These are phyloP conservation scores for Pelecanoides urinatrix DNA, from an alignment of 2,113 vertebrate genomes.

Conservation along the genomic window DNA sequence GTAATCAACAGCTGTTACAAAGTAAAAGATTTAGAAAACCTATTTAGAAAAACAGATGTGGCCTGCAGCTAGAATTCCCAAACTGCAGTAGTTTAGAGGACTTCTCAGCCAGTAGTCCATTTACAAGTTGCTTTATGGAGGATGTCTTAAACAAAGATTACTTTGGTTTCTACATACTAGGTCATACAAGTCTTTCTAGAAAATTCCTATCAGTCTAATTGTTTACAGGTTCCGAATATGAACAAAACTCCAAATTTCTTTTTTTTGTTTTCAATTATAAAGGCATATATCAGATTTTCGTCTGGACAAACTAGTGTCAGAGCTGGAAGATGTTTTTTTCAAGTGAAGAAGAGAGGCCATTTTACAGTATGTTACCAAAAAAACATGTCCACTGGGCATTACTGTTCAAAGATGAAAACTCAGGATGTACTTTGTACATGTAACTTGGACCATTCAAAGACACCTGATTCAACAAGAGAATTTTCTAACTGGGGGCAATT, in stretches of 20 bases:
- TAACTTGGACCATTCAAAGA: background rate
- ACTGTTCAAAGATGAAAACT: background rate
- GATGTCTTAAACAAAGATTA: background rate
- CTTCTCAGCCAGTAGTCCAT: background rate
- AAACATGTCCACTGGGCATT: background rate
- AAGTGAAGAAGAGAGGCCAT: background rate
- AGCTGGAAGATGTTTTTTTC: background rate
- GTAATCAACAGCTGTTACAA: constrained; percentile 36
- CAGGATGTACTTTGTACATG: background rate
- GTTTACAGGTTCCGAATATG: background rate
- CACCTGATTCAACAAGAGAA: background rate
- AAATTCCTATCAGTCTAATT: background rate
- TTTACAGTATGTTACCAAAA: constrained; percentile 10
- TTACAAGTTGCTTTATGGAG: background rate
- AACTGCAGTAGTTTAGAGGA: background rate
- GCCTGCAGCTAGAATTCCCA: constrained; percentile 1
- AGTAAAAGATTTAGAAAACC: constrained; percentile 22
- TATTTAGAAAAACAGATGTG: constrained; percentile 9
- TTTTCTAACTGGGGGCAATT: background rate
- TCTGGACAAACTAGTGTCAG: background rate
- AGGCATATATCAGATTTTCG: background rate
- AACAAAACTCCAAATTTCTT: background rate
- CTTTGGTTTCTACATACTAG: background rate
- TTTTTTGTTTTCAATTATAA: constrained; percentile 1
- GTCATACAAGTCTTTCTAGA: background rate